Conservation (phyloP, 2,888 invertebrate genomes). For the Agrotis clavis region DNA sequence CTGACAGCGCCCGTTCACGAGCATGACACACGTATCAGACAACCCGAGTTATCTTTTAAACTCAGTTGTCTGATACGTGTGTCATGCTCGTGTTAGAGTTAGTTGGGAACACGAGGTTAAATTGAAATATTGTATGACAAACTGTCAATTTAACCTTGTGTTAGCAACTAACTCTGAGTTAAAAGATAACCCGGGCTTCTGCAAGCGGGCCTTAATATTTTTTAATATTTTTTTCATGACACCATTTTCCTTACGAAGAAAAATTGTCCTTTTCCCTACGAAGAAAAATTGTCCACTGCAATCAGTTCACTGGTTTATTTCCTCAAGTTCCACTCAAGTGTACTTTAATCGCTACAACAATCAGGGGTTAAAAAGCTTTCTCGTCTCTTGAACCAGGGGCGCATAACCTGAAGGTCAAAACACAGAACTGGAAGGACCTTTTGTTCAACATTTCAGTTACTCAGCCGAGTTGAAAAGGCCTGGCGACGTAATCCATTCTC, state of each 20-base stretch:
- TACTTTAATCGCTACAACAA: constrained; percentile 8
- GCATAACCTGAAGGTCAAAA: constrained; percentile 23
- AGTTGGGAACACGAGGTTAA: too few species aligned
- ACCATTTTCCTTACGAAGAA: background rate
- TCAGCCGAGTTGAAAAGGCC: constrained; percentile 31
- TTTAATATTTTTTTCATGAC: background rate
- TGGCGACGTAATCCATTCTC: constrained; percentile 46
- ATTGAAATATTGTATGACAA: too few species aligned
- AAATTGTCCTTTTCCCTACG: background rate
- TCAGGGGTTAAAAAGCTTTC: constrained; percentile 25
- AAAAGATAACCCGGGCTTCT: too few species aligned
- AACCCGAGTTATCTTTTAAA: too few species aligned
- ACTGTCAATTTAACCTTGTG: too few species aligned
- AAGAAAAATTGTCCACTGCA: background rate
- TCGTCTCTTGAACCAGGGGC: background rate
- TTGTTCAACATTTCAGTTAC: constrained; percentile 29
- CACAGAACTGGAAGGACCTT: constrained; percentile 10
- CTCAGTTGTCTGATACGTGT: too few species aligned
- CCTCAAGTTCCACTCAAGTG: constrained; percentile 17
- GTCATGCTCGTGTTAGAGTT: too few species aligned
- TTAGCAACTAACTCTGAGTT: too few species aligned
- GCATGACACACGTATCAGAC: too few species aligned
- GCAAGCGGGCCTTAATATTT: too few species aligned
- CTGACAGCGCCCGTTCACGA: too few species aligned
- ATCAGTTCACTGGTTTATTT: constrained; percentile 1